Conservation (phyloP, 1,140 invertebrate genomes). For the Chymomyza costata region DNA sequence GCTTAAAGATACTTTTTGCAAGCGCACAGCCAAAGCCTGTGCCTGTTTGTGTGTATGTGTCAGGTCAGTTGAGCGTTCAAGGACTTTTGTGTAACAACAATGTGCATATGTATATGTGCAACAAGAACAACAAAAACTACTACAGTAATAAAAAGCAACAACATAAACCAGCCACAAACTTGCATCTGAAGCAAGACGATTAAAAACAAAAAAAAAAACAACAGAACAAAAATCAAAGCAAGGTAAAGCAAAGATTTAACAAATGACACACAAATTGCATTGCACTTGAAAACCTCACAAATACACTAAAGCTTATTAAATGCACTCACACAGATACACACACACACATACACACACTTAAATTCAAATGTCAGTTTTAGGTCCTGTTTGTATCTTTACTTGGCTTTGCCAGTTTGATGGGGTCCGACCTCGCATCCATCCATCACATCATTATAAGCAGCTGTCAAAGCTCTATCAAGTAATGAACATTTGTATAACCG, state of each 20-base stretch:
- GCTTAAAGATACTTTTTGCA: too few species aligned
- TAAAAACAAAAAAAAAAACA: slow-evolving; percentile 25
- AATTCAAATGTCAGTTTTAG: too few species aligned
- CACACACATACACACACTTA: slow-evolving; percentile 2
- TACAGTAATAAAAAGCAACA: slow-evolving; percentile 14
- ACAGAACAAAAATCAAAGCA: slow-evolving; percentile 14
- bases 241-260: slow-evolving; percentile 29
- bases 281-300: slow-evolving; percentile 68
- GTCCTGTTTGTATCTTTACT: too few species aligned
- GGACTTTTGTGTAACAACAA: slow-evolving; percentile 52
- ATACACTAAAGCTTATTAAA: too few species aligned
- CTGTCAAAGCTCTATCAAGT: too few species aligned
- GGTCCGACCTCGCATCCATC: too few species aligned
- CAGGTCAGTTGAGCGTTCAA: slow-evolving; percentile 71
- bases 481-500: too few species aligned
- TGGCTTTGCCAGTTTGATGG: too few species aligned
- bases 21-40: too few species aligned
- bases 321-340: not conserved
- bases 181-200: slow-evolving; percentile 28
- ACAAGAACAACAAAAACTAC: too few species aligned
- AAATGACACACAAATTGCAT: slow-evolving; percentile 42
- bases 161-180: slow-evolving; percentile 30
- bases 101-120: slow-evolving; percentile 29
- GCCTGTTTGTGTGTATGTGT: slow-evolving; percentile 38
- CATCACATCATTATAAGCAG: too few species aligned